These are phyloP conservation scores for Callipepla squamata DNA, from an alignment of 2,113 vertebrate genomes.

Conservation along the genomic window DNA sequence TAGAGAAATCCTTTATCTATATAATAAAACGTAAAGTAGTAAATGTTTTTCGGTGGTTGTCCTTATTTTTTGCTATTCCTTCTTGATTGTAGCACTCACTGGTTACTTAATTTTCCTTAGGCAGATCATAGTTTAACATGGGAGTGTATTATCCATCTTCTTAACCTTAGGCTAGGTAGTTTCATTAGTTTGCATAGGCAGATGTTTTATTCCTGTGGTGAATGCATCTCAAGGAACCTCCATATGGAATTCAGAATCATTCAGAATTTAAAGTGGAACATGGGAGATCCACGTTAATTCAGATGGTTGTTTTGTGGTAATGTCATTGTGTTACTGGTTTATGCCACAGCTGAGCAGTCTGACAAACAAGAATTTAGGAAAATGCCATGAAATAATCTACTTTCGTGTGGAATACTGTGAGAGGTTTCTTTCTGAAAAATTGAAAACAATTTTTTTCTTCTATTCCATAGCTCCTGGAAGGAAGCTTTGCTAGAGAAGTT, in stretches of 20 bases:
- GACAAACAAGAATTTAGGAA: neutral
- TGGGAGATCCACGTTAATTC: neutral
- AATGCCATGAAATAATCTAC: neutral
- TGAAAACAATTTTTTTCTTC: conserved; percentile 23
- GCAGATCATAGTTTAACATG: neutral
- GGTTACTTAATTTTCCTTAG: conserved; percentile 18
- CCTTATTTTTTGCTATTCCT: neutral
- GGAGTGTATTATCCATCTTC: neutral
- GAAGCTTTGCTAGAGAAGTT: conserved; percentile 96
- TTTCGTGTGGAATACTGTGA: neutral
- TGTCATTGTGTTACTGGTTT: neutral
- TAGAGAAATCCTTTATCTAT: neutral
- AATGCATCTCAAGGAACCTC: neutral
- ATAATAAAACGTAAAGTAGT: neutral
- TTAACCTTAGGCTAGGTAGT: neutral
- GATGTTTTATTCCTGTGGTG: neutral
- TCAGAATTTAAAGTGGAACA: neutral
- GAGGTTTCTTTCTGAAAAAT: conserved; percentile 26
- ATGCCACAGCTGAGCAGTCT: neutral
- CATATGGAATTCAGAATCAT: neutral
- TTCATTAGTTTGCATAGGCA: neutral
- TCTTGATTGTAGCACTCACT: neutral
- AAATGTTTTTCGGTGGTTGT: neutral
- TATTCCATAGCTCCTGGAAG: conserved; percentile 91
- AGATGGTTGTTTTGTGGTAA: neutral